These are phyloP conservation scores for Idaea straminata DNA, from an alignment of 2,888 invertebrate genomes.

Conservation along the genomic window DNA sequence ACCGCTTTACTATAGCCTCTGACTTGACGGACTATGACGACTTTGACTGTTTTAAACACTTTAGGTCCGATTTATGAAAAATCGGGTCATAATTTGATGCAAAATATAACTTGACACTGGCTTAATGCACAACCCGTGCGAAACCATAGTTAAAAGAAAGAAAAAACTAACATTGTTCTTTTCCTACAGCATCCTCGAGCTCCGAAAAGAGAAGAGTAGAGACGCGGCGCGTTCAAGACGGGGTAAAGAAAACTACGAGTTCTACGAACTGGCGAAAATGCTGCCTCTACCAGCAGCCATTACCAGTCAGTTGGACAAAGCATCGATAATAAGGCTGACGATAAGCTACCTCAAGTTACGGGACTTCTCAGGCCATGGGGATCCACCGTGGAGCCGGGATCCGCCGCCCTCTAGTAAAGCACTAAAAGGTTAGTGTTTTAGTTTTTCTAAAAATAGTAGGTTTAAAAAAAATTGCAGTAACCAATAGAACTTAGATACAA, in stretches of 20 bases:
- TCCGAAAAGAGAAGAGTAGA: conserved; percentile 95
- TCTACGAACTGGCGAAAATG: conserved; percentile 97
- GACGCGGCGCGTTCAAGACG: conserved; percentile 95
- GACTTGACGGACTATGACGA: no score
- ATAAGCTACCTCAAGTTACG: conserved; percentile 96
- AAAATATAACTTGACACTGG: no score
- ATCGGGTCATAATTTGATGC: no score
- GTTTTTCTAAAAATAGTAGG: not conserved
- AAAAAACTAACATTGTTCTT: conserved; percentile 38
- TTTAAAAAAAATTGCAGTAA: not conserved
- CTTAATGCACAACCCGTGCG: no score
- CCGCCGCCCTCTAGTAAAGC: conserved; percentile 88
- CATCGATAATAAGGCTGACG: conserved; percentile 97
- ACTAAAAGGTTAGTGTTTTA: conserved; percentile 85
- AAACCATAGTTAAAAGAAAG: no score
- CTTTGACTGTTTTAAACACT: no score
- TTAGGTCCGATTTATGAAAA: no score
- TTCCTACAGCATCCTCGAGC: conserved; percentile 92
- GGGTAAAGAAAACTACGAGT: conserved; percentile 97
- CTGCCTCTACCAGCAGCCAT: conserved; percentile 94
- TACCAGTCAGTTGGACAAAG: conserved; percentile 96
- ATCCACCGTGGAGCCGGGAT: conserved; percentile 96
- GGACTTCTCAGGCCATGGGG: conserved; percentile 97
- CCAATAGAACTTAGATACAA: no score
- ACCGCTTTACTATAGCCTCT: no score